Evolutionary conservation across 2,797 vertebrate species (phyloP).

Genomic region (Microctenopoma stevenorrisi): DNA sequence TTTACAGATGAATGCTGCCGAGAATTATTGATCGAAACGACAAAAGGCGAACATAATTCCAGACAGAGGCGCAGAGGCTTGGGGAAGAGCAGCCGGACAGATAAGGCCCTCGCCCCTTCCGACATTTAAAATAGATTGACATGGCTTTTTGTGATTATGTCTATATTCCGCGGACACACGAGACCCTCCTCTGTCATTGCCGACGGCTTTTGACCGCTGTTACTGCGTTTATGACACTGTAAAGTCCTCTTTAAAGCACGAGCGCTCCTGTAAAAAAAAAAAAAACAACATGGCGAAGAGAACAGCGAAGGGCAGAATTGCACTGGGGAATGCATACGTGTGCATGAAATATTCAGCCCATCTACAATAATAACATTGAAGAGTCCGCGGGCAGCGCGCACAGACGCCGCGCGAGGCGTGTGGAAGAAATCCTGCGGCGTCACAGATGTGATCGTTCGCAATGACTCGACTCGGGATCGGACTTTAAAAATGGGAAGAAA

Average conservation of each 20-base stretch:
- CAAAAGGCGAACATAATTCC: constrained; percentile 79
- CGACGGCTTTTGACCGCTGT: constrained; percentile 67
- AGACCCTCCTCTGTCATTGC: constrained; percentile 58
- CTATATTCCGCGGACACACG: constrained; percentile 23
- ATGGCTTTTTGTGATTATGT: constrained; percentile 38
- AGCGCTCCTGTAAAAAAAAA: constrained; percentile 70
- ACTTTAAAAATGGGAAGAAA: constrained; percentile 67
- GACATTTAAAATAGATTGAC: constrained; percentile 77
- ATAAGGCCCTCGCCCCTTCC: constrained; percentile 86
- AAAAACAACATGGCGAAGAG: constrained; percentile 92
- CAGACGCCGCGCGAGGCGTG: constrained; percentile 16
- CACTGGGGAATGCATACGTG: constrained; percentile 90
- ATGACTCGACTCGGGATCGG: constrained; percentile 43
- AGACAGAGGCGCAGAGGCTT: constrained; percentile 58
- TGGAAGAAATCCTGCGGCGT: constrained; percentile 13
- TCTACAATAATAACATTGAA: constrained; percentile 77
- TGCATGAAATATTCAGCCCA: constrained; percentile 86
- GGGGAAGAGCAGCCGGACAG: constrained; percentile 52
- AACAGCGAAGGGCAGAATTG: constrained; percentile 77
- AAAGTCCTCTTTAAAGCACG: constrained; percentile 75
- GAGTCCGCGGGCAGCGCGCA: constrained; percentile 42
- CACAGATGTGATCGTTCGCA: constrained; percentile 7
- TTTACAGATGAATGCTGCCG: constrained; percentile 32
- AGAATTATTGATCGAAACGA: constrained; percentile 33
- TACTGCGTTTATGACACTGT: constrained; percentile 71